Conservation (phyloP, 2,888 invertebrate genomes). For the Argyresthia albistria region DNA sequence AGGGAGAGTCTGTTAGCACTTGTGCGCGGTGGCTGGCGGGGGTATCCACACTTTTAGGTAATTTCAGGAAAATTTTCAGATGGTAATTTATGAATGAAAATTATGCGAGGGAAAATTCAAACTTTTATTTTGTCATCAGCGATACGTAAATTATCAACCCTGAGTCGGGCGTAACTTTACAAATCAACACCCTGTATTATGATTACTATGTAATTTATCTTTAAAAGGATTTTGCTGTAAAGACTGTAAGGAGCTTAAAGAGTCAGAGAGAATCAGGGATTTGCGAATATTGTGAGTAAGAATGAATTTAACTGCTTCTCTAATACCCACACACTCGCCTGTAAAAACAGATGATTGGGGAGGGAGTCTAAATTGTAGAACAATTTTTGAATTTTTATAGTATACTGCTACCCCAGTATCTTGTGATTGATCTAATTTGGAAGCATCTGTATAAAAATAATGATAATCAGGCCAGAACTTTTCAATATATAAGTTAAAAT, state of each 20-base stretch:
- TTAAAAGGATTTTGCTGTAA: neutral
- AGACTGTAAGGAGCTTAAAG: neutral
- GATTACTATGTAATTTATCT: neutral
- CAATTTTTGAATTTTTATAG: neutral
- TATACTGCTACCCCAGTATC: neutral
- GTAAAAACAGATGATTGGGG: neutral
- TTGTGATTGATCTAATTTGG: neutral
- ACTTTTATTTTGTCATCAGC: too few relatives aligned
- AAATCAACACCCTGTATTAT: neutral
- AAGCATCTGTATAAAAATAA: neutral
- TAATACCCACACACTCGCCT: neutral
- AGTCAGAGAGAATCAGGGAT: conserved; percentile 1
- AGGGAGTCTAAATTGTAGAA: neutral
- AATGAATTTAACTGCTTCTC: neutral
- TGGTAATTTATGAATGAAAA: too few relatives aligned
- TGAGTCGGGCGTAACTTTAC: too few relatives aligned
- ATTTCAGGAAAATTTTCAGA: too few relatives aligned
- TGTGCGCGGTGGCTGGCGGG: too few relatives aligned
- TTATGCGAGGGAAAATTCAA: too few relatives aligned
- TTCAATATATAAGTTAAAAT: neutral
- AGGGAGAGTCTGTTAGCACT: too few relatives aligned
- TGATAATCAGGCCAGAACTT: neutral
- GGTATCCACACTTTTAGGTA: too few relatives aligned
- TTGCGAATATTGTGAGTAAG: neutral
- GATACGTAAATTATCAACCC: too few relatives aligned